These are phyloP conservation scores for Leptinotarsa defecta DNA, from an alignment of 1,140 invertebrate species.

Conservation along the genomic window DNA sequence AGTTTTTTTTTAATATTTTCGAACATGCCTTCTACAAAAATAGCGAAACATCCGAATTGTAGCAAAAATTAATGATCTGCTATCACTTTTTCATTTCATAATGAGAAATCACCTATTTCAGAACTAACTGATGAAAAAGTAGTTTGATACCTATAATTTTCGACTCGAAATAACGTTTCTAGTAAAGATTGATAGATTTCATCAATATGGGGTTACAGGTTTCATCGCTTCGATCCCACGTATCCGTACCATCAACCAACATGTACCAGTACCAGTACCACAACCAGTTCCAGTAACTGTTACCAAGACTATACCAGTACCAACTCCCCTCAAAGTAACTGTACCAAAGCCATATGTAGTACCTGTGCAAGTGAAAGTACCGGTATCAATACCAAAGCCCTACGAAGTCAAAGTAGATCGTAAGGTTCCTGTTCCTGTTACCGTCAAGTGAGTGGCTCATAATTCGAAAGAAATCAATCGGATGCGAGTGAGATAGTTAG, in stretches of 20 bases:
- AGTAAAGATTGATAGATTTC: no score
- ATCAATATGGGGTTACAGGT: not conserved
- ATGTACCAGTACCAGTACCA: slow-evolving; percentile 27
- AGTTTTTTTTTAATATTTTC: no score
- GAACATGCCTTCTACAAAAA: no score
- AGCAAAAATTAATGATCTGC: no score
- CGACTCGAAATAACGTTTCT: no score
- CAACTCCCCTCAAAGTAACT: slow-evolving; percentile 40
- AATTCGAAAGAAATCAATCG: no score
- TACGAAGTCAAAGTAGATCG: slow-evolving; percentile 39
- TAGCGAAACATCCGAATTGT: no score
- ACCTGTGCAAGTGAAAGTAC: slow-evolving; percentile 46
- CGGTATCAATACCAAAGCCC: slow-evolving; percentile 37
- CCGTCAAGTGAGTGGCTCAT: slow-evolving; percentile 12
- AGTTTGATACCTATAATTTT: no score
- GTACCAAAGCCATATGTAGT: slow-evolving; percentile 47
- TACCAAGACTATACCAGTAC: slow-evolving; percentile 35
- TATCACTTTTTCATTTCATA: no score
- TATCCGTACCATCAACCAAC: slow-evolving; percentile 24
- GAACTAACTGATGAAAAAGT: no score
- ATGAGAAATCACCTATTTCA: no score
- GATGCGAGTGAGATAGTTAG: no score
- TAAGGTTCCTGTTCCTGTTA: slow-evolving; percentile 35
- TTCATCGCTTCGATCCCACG: not conserved
- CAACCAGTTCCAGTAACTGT: slow-evolving; percentile 33